A percentile compares a stretch with the other conserved stretches of the same genome.
Conservation (phyloP, 1,140 invertebrate species). For the Episyrphus balteatus region DNA sequence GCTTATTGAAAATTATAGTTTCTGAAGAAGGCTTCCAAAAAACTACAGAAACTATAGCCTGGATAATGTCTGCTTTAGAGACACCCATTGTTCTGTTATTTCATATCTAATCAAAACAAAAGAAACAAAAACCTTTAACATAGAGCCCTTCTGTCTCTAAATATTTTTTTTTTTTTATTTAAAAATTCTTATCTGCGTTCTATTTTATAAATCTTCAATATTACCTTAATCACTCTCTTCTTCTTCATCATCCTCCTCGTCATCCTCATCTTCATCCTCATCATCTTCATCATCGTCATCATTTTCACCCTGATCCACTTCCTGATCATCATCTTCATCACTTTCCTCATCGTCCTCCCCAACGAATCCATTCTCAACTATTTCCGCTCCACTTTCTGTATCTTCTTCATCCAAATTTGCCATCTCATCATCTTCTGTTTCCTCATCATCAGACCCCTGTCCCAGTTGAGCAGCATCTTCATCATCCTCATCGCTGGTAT, state of each 20-base stretch:
- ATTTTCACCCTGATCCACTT: slow-evolving; percentile 44
- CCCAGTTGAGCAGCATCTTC: slow-evolving; percentile 10
- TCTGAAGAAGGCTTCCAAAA: too few relatives aligned
- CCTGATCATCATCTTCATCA: slow-evolving; percentile 47
- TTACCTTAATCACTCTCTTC: slow-evolving; percentile 9
- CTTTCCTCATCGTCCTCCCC: slow-evolving; percentile 36
- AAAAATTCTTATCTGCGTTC: too few relatives aligned
- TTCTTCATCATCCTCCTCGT: slow-evolving; percentile 14
- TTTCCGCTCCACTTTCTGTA: slow-evolving; percentile 11
- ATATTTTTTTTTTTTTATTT: too few relatives aligned
- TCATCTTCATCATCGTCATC: slow-evolving; percentile 41
- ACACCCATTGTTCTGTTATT: too few relatives aligned
- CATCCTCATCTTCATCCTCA: slow-evolving; percentile 22
- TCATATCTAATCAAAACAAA: too few relatives aligned
- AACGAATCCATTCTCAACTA: slow-evolving; percentile 7
- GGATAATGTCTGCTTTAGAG: too few relatives aligned
- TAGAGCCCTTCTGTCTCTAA: too few relatives aligned
- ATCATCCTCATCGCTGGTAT: slow-evolving; percentile 13
- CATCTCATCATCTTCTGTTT: slow-evolving; percentile 15
- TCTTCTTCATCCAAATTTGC: slow-evolving; percentile 9
- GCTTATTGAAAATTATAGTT: too few relatives aligned
- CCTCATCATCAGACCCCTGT: slow-evolving; percentile 14
- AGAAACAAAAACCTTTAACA: too few relatives aligned
- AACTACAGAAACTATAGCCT: too few relatives aligned
- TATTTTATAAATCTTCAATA: too few relatives aligned